phyloP scores from a whole-genome alignment of 1,140 invertebrate genomes.

The Rhagoletis pomonella region DNA sequence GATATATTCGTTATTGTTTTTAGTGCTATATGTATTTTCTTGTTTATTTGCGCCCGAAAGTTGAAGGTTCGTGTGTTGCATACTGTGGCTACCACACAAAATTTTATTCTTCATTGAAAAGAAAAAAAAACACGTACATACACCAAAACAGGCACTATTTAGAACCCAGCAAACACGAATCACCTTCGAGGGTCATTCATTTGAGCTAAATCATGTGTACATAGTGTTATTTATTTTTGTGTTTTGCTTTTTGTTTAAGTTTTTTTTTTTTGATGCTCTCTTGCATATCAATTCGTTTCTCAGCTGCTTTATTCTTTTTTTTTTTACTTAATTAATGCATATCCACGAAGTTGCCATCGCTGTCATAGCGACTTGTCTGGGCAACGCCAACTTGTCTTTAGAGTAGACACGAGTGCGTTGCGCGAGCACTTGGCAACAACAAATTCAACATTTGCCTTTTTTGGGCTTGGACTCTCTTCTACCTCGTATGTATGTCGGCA shows the following conservation, averaged over 20 bases:
- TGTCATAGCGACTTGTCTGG: background rate
- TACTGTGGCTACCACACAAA: no score
- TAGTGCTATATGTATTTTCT: background rate
- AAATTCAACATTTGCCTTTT: background rate
- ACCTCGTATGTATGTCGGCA: background rate
- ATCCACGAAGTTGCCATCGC: no score
- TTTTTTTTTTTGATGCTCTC: background rate
- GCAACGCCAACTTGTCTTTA: background rate
- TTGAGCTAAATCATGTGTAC: background rate
- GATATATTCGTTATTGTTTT: conserved; percentile 26
- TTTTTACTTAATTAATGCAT: no score
- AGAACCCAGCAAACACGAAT: background rate
- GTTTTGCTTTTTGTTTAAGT: background rate
- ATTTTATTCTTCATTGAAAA: background rate
- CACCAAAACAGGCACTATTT: background rate
- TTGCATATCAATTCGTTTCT: background rate
- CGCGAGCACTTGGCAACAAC: conserved; percentile 1
- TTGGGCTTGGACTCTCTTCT: background rate
- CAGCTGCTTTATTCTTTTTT: background rate
- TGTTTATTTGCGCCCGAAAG: conserved; percentile 2
- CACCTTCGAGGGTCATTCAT: conserved; percentile 32
- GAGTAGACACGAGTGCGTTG: background rate
- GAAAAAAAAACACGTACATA: background rate
- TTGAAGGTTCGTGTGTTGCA: background rate
- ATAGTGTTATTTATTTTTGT: background rate